These are phyloP conservation scores for Petroica traversi DNA, from an alignment of 2,113 vertebrate genomes.

Conservation along the genomic window DNA sequence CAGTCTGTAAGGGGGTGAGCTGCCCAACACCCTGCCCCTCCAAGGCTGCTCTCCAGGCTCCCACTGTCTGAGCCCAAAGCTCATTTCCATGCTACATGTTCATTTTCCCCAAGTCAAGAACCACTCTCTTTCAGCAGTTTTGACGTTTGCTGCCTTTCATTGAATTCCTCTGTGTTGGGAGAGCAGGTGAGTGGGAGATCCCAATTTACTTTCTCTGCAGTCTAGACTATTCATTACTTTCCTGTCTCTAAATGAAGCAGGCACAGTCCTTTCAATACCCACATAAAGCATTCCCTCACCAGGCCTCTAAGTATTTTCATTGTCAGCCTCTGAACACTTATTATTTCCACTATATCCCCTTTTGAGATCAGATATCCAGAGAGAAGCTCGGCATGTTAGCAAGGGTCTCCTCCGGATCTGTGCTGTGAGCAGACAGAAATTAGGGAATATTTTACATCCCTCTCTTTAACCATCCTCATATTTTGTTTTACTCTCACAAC, in stretches of 20 bases:
- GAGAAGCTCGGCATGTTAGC: neutral
- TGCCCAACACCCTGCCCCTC: neutral
- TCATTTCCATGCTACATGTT: neutral
- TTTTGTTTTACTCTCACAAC: neutral
- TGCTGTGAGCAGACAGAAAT: neutral
- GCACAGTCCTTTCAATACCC: constrained; percentile 49
- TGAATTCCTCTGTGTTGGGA: constrained; percentile 3
- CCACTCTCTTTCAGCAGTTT: neutral
- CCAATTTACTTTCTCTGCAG: constrained; percentile 55
- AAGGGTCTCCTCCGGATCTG: neutral
- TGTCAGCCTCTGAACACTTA: constrained; percentile 58
- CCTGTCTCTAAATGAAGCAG: constrained; percentile 54
- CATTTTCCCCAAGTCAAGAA: constrained; percentile 25
- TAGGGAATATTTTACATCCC: neutral
- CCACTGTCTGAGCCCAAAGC: neutral
- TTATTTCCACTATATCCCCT: constrained; percentile 58
- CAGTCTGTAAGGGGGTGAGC: accelerated
- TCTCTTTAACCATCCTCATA: neutral
- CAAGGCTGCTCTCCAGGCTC: accelerated
- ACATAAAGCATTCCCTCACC: constrained; percentile 49
- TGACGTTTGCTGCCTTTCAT: constrained; percentile 43
- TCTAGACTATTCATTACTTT: constrained; percentile 68
- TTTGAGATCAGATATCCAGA: constrained; percentile 55
- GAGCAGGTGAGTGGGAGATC: constrained; percentile 52
- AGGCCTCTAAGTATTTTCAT: constrained; percentile 65